Conservation (phyloP, 2,888 invertebrate genomes). For the Baccha elongata region DNA sequence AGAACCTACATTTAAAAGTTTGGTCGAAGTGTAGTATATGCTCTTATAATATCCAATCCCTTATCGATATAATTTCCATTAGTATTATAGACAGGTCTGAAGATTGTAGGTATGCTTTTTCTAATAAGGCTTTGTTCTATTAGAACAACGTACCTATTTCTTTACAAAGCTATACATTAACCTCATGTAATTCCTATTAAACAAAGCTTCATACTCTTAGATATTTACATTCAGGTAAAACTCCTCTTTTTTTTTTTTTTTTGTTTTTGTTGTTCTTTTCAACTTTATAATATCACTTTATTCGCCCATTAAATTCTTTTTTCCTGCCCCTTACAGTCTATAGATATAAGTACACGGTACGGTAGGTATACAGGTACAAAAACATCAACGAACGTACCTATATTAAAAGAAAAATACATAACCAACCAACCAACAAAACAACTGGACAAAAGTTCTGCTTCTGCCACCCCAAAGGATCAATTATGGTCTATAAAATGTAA, state of each 20-base stretch:
- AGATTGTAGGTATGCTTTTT: constrained; percentile 13
- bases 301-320: constrained; percentile 52
- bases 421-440: constrained; percentile 58
- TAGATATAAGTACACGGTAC: too few relatives aligned
- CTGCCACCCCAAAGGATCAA: constrained; percentile 73
- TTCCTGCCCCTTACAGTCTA: constrained; percentile 1
- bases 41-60: too few relatives aligned
- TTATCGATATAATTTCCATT: too few relatives aligned
- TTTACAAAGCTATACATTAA: constrained; percentile 19
- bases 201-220: constrained; percentile 2
- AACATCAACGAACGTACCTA: constrained; percentile 2
- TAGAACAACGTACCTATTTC: constrained; percentile 5
- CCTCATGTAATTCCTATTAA: constrained; percentile 15
- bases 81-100: too few relatives aligned
- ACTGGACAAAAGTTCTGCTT: constrained; percentile 70
- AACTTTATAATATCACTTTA: constrained; percentile 63
- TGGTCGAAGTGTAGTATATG: too few relatives aligned
- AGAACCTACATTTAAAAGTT: too few relatives aligned
- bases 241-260: background rate
- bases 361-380: background rate
- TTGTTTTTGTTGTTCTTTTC: constrained; percentile 29
- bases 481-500: constrained; percentile 81
- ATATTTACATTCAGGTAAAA: constrained; percentile 5
- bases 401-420: constrained; percentile 29
- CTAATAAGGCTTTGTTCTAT: constrained; percentile 27